Evolutionary conservation across 2,888 invertebrate species (phyloP).

Genomic region (Xanthorhoe spadicearia): DNA sequence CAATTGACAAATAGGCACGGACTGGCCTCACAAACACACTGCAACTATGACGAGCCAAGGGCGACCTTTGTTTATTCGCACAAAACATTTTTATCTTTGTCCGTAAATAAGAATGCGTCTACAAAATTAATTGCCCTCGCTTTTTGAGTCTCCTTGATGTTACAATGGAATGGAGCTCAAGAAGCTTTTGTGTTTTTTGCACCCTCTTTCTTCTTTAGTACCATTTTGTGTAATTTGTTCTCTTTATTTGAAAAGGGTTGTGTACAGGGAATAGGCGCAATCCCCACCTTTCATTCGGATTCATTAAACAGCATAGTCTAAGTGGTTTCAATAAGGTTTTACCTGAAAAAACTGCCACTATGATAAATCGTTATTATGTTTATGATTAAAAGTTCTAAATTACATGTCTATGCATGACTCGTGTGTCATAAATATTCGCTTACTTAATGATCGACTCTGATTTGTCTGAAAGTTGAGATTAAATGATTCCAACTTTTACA

Average conservation of each 20-base stretch:
- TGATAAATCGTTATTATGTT: background rate
- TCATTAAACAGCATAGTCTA: background rate
- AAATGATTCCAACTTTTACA: no score
- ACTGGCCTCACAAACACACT: constrained; percentile 52
- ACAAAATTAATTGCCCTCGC: constrained; percentile 56
- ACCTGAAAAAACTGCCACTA: background rate
- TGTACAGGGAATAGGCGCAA: constrained; percentile 21
- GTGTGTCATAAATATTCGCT: no score
- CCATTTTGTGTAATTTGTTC: constrained; percentile 33
- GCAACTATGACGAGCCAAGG: constrained; percentile 47
- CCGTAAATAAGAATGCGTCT: constrained; percentile 51
- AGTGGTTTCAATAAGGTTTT: background rate
- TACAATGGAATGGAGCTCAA: constrained; percentile 44
- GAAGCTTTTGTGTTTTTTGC: constrained; percentile 41
- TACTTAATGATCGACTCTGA: no score
- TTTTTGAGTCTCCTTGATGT: constrained; percentile 47
- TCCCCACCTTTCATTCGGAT: constrained; percentile 4
- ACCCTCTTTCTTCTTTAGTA: constrained; percentile 22
- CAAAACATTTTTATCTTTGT: constrained; percentile 55
- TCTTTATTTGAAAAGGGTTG: constrained; percentile 32
- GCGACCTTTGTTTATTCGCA: constrained; percentile 66
- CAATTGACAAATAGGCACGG: constrained; percentile 80
- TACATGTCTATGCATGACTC: no score
- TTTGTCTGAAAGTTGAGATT: no score
- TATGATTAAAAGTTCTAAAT: no score